Evolutionary conservation across 1,140 invertebrate genomes (phyloP).

Genomic region (Chironomus striatipennis): DNA sequence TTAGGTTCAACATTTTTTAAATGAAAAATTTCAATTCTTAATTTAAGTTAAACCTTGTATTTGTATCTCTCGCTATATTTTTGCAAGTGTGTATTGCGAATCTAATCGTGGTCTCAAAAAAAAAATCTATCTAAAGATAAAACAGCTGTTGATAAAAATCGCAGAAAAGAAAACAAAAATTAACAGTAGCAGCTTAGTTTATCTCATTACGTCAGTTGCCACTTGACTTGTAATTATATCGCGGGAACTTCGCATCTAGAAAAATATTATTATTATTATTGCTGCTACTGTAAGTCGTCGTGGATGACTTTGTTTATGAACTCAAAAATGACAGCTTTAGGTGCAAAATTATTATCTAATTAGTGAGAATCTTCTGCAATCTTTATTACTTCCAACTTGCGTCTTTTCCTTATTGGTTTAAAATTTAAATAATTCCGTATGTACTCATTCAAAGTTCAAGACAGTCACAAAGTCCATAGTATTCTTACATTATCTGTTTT

Average conservation of each 20-base stretch:
- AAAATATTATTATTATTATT: background rate
- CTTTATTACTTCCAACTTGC: background rate
- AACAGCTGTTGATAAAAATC: background rate
- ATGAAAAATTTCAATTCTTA: no score
- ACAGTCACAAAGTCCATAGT: no score
- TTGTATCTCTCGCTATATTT: no score
- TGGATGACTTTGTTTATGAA: background rate
- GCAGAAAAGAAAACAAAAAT: background rate
- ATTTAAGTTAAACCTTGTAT: no score
- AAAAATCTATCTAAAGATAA: background rate
- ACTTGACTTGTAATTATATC: background rate
- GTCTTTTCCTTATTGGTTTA: background rate
- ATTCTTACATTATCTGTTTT: no score
- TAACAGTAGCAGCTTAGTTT: background rate
- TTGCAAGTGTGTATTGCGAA: no score
- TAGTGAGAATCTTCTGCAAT: background rate
- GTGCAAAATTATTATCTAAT: background rate
- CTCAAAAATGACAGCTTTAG: background rate
- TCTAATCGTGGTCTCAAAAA: no score
- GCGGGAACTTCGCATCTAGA: background rate
- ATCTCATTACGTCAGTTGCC: background rate
- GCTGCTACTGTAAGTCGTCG: background rate
- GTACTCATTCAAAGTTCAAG: no score
- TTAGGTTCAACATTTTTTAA: no score
- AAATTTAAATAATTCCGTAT: no score